Evolutionary conservation across 2,113 vertebrate genomes (phyloP), one percentile per base, ranked within the genome.

Genomic region (Chloebia gouldiae): DNA sequence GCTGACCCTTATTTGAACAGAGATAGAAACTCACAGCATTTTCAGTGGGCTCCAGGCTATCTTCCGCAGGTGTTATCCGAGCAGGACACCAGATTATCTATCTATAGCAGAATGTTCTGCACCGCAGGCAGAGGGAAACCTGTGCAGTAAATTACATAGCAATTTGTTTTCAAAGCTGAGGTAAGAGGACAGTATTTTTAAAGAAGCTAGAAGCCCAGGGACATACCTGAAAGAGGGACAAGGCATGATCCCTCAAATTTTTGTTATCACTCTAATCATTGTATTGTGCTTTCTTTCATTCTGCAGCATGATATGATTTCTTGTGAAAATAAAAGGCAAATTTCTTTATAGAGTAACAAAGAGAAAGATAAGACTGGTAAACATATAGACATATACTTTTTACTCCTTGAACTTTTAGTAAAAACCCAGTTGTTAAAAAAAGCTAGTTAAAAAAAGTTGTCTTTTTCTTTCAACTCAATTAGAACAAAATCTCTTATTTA

Each of bases 41-140:
- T 21, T 10, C 45, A 47, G 11, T 1, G 3, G 24, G 10, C 22
- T 75, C 9, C 0, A 3, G 6, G 4, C 51, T 31, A 13, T 13
- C 17, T 40, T 25, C n/a, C 63, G 11, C 19, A 72, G 50, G 5
- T 30, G 80, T 82, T 5, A 1, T 25, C 17, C 65, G 19, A 49
- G 19, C 13, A 37, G 18, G 14, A 71, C 17, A 31, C 11, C 28
- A n/a, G 40, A 37, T n/a, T 61, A 28, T 44, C 12, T 54, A 25
- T 3, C 39, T n/a, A 14, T 6, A 15, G 30, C 51, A 50, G 10
- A 25, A 27, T 30, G 35, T 37, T 81, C 30, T 51, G 9, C 33
- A 15, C 30, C 24, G n/a, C 28, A 31, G 37, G 28, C 18, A 59
- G 53, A 63, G 15, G 15, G 22, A 45, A 17, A 37, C 7, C 9